phyloP scores from a whole-genome alignment of 2,113 vertebrate species.

The Pica pica region DNA sequence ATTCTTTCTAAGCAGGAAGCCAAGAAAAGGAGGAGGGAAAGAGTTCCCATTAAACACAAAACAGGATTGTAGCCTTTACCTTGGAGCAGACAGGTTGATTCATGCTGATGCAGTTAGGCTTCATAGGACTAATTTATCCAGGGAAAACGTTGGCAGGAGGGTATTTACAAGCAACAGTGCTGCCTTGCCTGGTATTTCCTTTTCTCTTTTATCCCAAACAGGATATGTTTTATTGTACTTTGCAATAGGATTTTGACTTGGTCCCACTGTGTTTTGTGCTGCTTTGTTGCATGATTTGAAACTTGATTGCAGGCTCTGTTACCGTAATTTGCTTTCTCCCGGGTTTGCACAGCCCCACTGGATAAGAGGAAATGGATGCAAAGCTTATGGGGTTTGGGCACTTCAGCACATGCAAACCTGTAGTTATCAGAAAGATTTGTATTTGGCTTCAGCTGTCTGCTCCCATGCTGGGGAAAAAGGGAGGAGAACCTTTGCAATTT shows the following conservation, averaged over 20 bases:
- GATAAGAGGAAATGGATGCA: background rate
- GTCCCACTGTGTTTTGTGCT: background rate
- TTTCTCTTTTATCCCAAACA: background rate
- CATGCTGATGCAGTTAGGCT: background rate
- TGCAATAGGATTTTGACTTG: background rate
- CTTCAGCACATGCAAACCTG: background rate
- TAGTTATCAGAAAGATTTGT: background rate
- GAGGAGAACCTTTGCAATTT: background rate
- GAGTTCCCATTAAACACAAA: background rate
- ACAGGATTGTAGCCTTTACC: background rate
- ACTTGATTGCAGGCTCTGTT: background rate
- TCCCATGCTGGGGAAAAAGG: background rate
- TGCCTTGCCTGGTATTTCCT: background rate
- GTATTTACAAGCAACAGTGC: background rate
- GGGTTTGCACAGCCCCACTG: background rate
- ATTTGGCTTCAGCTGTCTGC: background rate
- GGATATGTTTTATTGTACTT: constrained; percentile 18
- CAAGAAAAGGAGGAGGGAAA: background rate
- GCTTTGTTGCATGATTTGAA: background rate
- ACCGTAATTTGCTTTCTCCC: background rate
- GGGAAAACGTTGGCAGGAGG: background rate
- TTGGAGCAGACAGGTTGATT: constrained; percentile 12
- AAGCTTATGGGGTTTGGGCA: background rate
- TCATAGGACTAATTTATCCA: background rate
- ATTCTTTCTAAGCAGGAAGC: constrained; percentile 47